Evolutionary conservation across 2,888 invertebrate genomes (phyloP).

Genomic region (Spatulosminthurus flaviceps): DNA sequence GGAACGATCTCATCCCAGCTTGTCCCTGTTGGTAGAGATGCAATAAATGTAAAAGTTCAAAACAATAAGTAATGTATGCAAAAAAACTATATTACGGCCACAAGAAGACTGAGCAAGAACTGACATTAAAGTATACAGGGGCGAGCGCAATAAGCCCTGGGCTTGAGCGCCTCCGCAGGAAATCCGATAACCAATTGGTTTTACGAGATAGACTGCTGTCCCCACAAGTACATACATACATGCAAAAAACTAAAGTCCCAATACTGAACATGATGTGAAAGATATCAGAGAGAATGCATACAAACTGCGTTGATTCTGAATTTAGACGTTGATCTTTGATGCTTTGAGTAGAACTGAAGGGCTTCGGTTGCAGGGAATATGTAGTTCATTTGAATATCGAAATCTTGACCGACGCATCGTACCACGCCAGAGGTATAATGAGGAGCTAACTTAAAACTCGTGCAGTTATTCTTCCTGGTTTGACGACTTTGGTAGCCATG

Average conservation of each 20-base stretch:
- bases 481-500: neutral
- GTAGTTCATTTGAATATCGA: conserved; percentile 15
- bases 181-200: no score
- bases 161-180: no score
- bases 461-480: conserved; percentile 11
- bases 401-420: conserved; percentile 20
- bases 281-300: no score
- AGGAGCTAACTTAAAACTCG: neutral
- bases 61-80: no score
- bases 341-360: no score
- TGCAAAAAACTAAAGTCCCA: no score
- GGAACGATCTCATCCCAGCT: conserved; percentile 59
- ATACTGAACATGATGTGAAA: no score
- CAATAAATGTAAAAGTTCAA: neutral
- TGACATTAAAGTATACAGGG: no score
- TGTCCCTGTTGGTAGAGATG: conserved; percentile 50
- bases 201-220: no score
- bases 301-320: neutral
- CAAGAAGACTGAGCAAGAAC: neutral
- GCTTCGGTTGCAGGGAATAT: neutral
- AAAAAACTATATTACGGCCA: neutral
- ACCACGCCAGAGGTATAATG: conserved; percentile 14
- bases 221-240: no score
- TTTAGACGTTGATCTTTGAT: neutral
- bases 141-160: no score